phyloP scores from a whole-genome alignment of 2,797 vertebrate species.

The Microtus obscurus region DNA sequence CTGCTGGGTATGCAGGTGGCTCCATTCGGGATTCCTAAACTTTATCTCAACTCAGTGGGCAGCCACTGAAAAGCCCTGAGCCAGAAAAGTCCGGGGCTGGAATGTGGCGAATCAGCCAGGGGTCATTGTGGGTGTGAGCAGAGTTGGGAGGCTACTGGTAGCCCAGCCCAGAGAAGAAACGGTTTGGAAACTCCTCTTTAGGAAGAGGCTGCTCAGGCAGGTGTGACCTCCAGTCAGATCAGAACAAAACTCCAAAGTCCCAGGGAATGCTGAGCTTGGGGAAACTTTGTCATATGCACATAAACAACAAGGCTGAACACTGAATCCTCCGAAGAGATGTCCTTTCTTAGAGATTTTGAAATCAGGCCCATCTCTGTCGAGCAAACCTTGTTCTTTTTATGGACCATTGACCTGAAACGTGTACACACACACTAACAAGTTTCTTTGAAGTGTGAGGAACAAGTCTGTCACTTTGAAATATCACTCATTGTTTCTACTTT shows the following conservation, averaged over 20 bases:
- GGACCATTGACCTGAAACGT: not conserved
- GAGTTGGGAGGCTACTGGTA: not conserved
- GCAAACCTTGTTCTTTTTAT: not conserved
- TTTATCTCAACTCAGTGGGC: not conserved
- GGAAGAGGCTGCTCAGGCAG: not conserved
- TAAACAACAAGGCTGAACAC: not conserved
- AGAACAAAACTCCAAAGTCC: not conserved
- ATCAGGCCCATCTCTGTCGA: not conserved
- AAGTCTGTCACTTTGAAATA: conserved; percentile 21
- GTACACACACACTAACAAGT: not conserved
- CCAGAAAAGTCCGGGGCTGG: not conserved
- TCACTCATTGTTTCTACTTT: not conserved
- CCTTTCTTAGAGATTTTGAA: conserved; percentile 20
- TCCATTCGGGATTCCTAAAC: not conserved
- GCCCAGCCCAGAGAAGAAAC: not conserved
- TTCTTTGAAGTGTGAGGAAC: conserved; percentile 3
- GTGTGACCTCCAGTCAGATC: not conserved
- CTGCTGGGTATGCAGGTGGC: not conserved
- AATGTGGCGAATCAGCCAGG: not conserved
- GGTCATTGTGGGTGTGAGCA: not conserved
- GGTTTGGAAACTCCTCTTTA: not conserved
- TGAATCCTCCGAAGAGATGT: not conserved
- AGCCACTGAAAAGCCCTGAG: not conserved
- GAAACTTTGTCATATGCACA: not conserved
- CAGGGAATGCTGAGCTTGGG: no score